These are phyloP conservation scores for Tarsius wallacei DNA, from an alignment of 2,797 vertebrate species.

Conservation along the genomic window DNA sequence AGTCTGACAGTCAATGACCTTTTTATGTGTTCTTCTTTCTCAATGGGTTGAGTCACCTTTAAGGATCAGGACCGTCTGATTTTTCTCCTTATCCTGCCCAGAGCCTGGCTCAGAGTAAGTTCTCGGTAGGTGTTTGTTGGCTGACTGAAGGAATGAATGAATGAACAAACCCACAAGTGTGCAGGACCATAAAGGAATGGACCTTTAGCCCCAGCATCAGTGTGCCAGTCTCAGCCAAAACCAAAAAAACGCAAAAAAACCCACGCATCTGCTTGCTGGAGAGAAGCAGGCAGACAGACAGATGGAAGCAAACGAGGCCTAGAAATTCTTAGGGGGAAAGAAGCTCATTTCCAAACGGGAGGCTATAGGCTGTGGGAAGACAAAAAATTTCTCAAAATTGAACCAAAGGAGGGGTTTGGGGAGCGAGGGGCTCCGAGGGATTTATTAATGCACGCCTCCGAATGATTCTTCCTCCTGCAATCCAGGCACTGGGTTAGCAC, in stretches of 20 bases:
- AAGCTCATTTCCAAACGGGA: constrained; percentile 87
- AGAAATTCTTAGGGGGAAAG: constrained; percentile 90
- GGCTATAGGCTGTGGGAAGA: constrained; percentile 84
- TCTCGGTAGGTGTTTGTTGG: constrained; percentile 2
- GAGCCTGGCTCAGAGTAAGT: background rate
- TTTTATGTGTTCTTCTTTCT: background rate
- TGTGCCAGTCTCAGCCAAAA: background rate
- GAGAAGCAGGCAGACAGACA: constrained; percentile 78
- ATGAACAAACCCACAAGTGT: background rate
- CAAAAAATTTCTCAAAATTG: constrained; percentile 95
- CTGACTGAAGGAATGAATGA: background rate
- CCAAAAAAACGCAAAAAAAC: background rate
- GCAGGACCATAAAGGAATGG: background rate
- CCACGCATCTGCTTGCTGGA: constrained; percentile 39
- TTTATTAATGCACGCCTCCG: constrained; percentile 98
- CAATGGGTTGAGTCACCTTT: background rate
- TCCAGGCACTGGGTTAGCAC: constrained; percentile 96
- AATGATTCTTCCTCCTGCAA: constrained; percentile 95
- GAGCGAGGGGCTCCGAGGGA: constrained; percentile 97
- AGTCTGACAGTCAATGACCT: background rate
- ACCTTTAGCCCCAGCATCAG: background rate
- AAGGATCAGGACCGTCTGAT: background rate
- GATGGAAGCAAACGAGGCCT: constrained; percentile 79
- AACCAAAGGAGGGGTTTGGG: constrained; percentile 94
- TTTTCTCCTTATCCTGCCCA: constrained; percentile 31